A percentile compares a stretch with the other conserved stretches of the same genome.
phyloP scores from a whole-genome alignment of 2,888 invertebrate species.

The Limenitis camilla region DNA sequence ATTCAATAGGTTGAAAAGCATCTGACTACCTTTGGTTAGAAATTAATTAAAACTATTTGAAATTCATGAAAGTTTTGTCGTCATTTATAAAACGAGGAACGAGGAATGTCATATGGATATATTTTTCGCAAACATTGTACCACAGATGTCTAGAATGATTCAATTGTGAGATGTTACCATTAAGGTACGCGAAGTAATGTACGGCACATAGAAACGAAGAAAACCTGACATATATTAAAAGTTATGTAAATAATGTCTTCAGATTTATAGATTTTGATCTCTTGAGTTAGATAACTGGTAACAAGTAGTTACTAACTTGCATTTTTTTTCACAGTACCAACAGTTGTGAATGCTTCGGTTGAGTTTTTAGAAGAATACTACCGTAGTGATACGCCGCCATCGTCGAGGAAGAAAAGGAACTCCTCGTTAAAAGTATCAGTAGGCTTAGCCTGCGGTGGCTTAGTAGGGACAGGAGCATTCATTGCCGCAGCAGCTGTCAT shows the following conservation, averaged over 20 bases:
- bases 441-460: conserved; percentile 57
- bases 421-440: conserved; percentile 69
- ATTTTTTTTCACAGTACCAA: conserved; percentile 55
- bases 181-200: too few species aligned
- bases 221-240: too few species aligned
- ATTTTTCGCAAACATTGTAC: too few species aligned
- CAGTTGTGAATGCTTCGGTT: conserved; percentile 75
- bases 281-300: background rate
- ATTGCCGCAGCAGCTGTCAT: conserved; percentile 77
- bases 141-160: too few species aligned
- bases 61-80: background rate
- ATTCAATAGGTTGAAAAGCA: conserved; percentile 33
- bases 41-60: background rate
- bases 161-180: too few species aligned
- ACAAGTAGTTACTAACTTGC: background rate
- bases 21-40: conserved; percentile 17
- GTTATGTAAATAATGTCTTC: too few species aligned
- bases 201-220: too few species aligned
- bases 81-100: too few species aligned
- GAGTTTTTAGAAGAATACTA: conserved; percentile 78
- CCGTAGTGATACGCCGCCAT: conserved; percentile 58
- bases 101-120: too few species aligned
- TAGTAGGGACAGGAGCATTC: conserved; percentile 73
- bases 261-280: too few species aligned
- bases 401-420: conserved; percentile 57